Conservation (phyloP, 2,113 vertebrate genomes). For the Lamprologus sp. region DNA sequence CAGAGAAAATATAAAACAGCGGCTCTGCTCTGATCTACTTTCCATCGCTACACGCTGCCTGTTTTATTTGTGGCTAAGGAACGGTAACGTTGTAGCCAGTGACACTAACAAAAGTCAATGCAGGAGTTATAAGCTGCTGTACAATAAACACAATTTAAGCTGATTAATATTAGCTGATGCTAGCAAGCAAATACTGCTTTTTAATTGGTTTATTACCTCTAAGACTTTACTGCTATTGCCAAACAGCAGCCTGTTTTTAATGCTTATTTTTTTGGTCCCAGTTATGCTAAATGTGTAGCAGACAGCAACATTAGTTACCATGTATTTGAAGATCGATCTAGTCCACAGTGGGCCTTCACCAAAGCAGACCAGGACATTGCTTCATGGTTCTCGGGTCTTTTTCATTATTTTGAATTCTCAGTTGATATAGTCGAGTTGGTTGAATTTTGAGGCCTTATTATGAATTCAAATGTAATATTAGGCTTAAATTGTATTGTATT, state of each 20-base stretch:
- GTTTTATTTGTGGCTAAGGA: background rate
- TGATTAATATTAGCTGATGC: background rate
- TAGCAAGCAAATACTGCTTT: background rate
- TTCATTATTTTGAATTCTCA: background rate
- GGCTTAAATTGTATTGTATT: background rate
- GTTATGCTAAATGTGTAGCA: background rate
- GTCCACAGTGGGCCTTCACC: background rate
- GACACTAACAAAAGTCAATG: background rate
- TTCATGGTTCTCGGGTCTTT: background rate
- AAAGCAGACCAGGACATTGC: background rate
- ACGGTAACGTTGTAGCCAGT: fast-evolving
- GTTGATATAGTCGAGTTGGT: background rate
- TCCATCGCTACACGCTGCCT: background rate
- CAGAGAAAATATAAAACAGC: background rate
- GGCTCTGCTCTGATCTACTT: background rate
- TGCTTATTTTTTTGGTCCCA: background rate
- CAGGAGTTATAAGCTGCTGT: background rate
- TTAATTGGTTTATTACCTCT: background rate
- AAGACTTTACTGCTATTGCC: background rate
- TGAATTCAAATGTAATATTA: background rate
- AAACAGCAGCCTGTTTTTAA: background rate
- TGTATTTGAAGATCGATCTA: background rate
- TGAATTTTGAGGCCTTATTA: background rate
- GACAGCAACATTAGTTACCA: background rate
- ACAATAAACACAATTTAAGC: background rate